Conservation (phyloP, 2,113 vertebrate species). For the Felis chaus region DNA sequence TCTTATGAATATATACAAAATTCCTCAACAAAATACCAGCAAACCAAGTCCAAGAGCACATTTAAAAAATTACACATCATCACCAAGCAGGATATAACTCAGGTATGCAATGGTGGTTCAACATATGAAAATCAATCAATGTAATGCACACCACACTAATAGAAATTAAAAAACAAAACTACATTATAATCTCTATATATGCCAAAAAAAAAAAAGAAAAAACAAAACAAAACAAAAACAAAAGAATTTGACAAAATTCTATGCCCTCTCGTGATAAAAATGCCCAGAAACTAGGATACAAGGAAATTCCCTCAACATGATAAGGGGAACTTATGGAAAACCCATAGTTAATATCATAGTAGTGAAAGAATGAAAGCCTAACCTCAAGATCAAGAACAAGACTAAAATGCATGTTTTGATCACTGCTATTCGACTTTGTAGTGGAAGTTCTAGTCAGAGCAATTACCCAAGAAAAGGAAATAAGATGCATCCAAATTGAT, state of each 20-base stretch:
- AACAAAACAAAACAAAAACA: background rate
- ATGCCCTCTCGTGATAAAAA: background rate
- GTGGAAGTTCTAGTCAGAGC: background rate
- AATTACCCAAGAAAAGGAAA: slow-evolving; percentile 23
- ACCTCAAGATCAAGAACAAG: background rate
- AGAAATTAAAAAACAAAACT: background rate
- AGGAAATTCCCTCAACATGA: background rate
- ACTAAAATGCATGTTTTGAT: background rate
- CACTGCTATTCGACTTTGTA: background rate
- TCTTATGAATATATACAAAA: background rate
- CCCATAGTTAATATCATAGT: background rate
- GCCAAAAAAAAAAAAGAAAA: background rate
- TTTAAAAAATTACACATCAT: background rate
- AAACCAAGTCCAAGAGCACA: background rate
- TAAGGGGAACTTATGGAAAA: background rate
- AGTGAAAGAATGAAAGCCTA: background rate
- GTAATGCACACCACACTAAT: background rate
- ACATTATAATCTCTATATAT: background rate
- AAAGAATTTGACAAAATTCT: background rate
- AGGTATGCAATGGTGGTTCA: background rate
- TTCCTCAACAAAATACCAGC: background rate
- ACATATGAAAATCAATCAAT: background rate
- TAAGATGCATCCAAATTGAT: background rate
- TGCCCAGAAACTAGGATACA: background rate
- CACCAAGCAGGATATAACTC: background rate